Evolutionary conservation across 2,113 vertebrate genomes (phyloP).

Genomic region (Eidolon helvum): DNA sequence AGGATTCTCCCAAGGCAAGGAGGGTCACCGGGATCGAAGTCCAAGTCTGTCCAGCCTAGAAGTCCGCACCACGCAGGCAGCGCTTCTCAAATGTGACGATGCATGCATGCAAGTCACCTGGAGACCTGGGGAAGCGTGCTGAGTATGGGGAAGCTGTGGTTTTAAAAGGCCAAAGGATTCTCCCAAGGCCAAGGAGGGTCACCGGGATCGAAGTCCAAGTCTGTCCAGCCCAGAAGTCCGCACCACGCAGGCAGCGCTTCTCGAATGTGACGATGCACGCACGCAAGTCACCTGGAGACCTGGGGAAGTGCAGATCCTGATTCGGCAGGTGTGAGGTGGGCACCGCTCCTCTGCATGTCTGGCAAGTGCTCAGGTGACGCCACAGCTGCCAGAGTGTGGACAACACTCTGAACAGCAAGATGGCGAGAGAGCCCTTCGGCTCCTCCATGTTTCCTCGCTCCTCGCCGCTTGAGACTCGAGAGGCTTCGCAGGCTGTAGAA

Average conservation of each 20-base stretch:
- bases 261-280: accelerated
- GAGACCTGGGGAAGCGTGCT: background rate
- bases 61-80: background rate
- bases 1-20: background rate
- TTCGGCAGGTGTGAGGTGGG: background rate
- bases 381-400: background rate
- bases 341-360: background rate
- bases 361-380: background rate
- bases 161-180: background rate
- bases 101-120: accelerated
- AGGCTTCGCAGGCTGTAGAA: background rate
- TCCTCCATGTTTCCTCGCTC: background rate
- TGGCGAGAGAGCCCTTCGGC: background rate
- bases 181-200: background rate
- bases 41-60: too few species aligned
- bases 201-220: background rate
- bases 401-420: background rate
- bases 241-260: background rate
- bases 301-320: background rate
- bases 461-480: background rate
- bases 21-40: background rate
- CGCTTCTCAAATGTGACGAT: background rate
- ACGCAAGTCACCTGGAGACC: accelerated
- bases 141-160: background rate
- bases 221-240: background rate